Conservation (phyloP, 2,797 vertebrate genomes). For the Phoxinus dragarum region DNA sequence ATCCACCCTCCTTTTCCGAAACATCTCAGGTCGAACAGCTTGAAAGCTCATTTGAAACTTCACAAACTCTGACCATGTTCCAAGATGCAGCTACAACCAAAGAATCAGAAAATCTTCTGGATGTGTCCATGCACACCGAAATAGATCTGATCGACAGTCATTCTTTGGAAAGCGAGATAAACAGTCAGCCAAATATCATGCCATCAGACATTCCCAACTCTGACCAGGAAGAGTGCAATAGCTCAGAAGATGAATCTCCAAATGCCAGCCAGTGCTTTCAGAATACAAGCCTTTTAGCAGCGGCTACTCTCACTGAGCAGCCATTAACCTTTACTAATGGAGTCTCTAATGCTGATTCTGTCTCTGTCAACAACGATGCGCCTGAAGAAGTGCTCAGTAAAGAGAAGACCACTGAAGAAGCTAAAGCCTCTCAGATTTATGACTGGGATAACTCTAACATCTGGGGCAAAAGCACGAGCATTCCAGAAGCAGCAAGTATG, state of each 20-base stretch:
- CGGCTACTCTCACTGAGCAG: neutral
- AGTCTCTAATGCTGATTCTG: slow-evolving; percentile 22
- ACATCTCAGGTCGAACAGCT: slow-evolving; percentile 27
- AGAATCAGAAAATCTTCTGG: slow-evolving; percentile 61
- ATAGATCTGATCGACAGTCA: slow-evolving; percentile 57
- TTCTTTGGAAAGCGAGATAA: slow-evolving; percentile 50
- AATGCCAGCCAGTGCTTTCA: slow-evolving; percentile 66
- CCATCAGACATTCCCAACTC: slow-evolving; percentile 45
- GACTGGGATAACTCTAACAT: slow-evolving; percentile 14
- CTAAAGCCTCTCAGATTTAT: slow-evolving; percentile 47
- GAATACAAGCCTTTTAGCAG: slow-evolving; percentile 26
- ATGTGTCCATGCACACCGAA: slow-evolving; percentile 61
- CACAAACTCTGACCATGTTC: slow-evolving; percentile 11
- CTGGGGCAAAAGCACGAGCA: slow-evolving; percentile 25
- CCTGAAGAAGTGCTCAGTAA: slow-evolving; percentile 41
- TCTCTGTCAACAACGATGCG: slow-evolving; percentile 39
- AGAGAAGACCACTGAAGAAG: slow-evolving; percentile 14
- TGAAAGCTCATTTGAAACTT: slow-evolving; percentile 7
- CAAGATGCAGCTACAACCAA: slow-evolving; percentile 39
- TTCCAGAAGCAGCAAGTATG: neutral
- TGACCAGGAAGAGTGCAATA: slow-evolving; percentile 59
- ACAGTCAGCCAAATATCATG: slow-evolving; percentile 48
- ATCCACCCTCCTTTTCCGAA: slow-evolving; percentile 44
- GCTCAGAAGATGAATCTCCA: slow-evolving; percentile 67
- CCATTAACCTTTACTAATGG: slow-evolving; percentile 19